phyloP scores from a whole-genome alignment of 1,140 invertebrate species.

The Anthonomus grandis region DNA sequence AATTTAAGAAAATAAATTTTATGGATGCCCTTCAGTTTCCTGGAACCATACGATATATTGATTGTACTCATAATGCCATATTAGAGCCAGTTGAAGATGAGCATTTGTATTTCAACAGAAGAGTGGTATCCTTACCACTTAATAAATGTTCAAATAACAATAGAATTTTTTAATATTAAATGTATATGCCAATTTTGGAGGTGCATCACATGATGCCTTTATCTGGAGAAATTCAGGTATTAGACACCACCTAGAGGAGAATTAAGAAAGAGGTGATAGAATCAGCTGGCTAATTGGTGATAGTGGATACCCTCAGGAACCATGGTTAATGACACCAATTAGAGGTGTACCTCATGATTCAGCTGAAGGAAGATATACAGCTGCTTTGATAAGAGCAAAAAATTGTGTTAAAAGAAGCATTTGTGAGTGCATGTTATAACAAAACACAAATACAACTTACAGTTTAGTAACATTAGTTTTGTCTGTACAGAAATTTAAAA shows the following conservation, averaged over 20 bases:
- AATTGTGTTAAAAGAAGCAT: slow-evolving; percentile 10
- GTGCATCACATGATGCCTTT: too few species aligned
- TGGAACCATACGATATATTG: slow-evolving; percentile 35
- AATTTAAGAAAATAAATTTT: background rate
- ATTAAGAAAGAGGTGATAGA: too few species aligned
- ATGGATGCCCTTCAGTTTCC: too few species aligned
- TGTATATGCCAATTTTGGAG: slow-evolving; percentile 36
- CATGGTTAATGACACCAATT: slow-evolving; percentile 31
- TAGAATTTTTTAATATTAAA: slow-evolving; percentile 26
- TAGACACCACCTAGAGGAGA: slow-evolving; percentile 12
- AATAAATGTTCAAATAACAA: slow-evolving; percentile 7
- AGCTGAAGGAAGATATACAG: slow-evolving; percentile 6
- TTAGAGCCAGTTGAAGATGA: slow-evolving; percentile 21
- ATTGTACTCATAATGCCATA: slow-evolving; percentile 40
- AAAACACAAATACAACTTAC: too few species aligned
- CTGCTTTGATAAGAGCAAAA: slow-evolving; percentile 2
- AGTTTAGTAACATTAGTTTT: too few species aligned
- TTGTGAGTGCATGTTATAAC: too few species aligned
- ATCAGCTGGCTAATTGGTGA: slow-evolving; percentile 25
- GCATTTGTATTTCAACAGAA: slow-evolving; percentile 23
- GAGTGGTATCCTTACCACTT: background rate
- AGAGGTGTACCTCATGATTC: slow-evolving; percentile 1
- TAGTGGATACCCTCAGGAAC: too few species aligned
- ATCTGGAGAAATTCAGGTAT: slow-evolving; percentile 34
- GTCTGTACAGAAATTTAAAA: too few species aligned